phyloP scores from a whole-genome alignment of 1,140 invertebrate genomes.

The Aphaenogaster ashmeadi region DNA sequence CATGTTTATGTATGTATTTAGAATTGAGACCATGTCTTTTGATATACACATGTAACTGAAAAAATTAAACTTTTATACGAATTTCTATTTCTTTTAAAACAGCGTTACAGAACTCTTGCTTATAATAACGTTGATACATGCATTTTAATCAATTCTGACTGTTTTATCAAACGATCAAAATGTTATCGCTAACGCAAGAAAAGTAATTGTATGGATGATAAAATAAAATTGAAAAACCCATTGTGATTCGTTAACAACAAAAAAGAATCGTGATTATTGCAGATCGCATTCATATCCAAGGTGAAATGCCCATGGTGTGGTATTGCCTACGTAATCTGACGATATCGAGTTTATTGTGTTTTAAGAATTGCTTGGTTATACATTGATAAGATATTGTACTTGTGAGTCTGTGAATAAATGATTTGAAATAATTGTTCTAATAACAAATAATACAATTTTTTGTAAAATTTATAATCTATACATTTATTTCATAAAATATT shows the following conservation, averaged over 20 bases:
- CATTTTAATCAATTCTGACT: slow-evolving; percentile 23
- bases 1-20: not conserved
- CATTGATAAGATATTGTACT: not conserved
- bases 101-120: not conserved
- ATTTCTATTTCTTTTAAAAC: slow-evolving; percentile 10
- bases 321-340: not conserved
- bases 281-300: not conserved
- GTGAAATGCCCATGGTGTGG: not conserved
- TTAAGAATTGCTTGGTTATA: not conserved
- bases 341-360: not conserved
- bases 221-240: slow-evolving; percentile 58
- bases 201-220: slow-evolving; percentile 54
- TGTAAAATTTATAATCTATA: not conserved
- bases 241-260: slow-evolving; percentile 9
- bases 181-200: slow-evolving; percentile 53
- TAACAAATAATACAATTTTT: not conserved
- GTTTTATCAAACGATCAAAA: not conserved
- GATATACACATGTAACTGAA: not conserved
- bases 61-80: not conserved
- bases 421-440: slow-evolving; percentile 6
- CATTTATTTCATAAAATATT: not conserved
- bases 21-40: not conserved
- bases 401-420: not conserved
- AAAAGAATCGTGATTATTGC: slow-evolving; percentile 33
- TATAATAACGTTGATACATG: not conserved